Percentiles rank a stretch among this genome's conserved stretches.
phyloP scores from a whole-genome alignment of 2,888 invertebrate species.

The Lasius fuliginosus region DNA sequence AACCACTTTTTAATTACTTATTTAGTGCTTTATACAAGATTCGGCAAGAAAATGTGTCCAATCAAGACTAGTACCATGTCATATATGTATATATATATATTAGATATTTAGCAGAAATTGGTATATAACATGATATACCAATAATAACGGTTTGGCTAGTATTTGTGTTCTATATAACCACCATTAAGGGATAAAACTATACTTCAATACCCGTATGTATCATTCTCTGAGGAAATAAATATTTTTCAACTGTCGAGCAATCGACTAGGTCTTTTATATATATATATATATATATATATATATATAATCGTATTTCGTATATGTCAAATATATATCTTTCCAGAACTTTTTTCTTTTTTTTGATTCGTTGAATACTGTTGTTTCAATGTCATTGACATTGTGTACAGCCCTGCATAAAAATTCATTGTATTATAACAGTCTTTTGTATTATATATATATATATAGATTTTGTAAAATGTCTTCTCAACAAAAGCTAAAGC shows the following conservation, averaged over 20 bases:
- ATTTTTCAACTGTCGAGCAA: constrained; percentile 39
- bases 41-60: constrained; percentile 33
- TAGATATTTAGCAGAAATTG: constrained; percentile 22
- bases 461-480: constrained; percentile 20
- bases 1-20: constrained; percentile 6
- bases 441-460: constrained; percentile 64
- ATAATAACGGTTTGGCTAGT: constrained; percentile 44
- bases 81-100: constrained; percentile 18
- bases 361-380: constrained; percentile 45
- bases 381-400: constrained; percentile 40
- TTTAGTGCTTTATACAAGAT: constrained; percentile 26
- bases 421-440: constrained; percentile 73
- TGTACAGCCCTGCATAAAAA: constrained; percentile 62
- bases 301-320: constrained; percentile 1
- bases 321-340: constrained; percentile 43
- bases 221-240: constrained; percentile 48
- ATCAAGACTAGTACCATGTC: constrained; percentile 42
- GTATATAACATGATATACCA: constrained; percentile 15
- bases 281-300: too few species aligned
- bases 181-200: constrained; percentile 46
- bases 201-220: constrained; percentile 70
- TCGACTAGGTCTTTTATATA: constrained; percentile 38
- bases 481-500: constrained; percentile 30
- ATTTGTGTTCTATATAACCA: constrained; percentile 29
- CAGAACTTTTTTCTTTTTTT: constrained; percentile 9